Conservation (phyloP, 2,797 vertebrate species). For the Leptoclinus maculatus region DNA sequence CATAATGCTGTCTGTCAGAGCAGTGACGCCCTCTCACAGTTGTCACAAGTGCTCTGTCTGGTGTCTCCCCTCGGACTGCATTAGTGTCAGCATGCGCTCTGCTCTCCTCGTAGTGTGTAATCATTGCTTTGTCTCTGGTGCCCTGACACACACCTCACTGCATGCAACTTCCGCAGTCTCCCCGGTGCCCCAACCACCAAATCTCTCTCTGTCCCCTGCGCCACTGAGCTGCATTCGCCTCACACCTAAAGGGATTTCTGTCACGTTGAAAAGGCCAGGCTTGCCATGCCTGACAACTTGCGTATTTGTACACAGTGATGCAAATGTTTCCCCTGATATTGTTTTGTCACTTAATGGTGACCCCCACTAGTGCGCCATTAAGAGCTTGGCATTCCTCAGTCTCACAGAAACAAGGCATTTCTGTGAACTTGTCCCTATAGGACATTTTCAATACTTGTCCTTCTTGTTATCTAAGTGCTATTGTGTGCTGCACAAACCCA, state of each 20-base stretch:
- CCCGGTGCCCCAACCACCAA: slow-evolving; percentile 63
- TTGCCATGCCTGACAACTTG: slow-evolving; percentile 85
- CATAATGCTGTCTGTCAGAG: slow-evolving; percentile 72
- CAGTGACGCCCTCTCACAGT: slow-evolving; percentile 79
- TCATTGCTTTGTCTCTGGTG: slow-evolving; percentile 81
- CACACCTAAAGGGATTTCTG: slow-evolving; percentile 84
- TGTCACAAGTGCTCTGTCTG: slow-evolving; percentile 80
- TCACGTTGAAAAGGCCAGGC: slow-evolving; percentile 79
- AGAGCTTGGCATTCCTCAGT: slow-evolving; percentile 63
- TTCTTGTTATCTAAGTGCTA: slow-evolving; percentile 77
- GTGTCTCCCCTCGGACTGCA: slow-evolving; percentile 81
- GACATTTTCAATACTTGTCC: slow-evolving; percentile 79
- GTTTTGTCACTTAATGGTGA: slow-evolving; percentile 82
- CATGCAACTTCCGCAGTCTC: slow-evolving; percentile 80
- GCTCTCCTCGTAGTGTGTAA: slow-evolving; percentile 80
- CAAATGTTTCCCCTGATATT: slow-evolving; percentile 82
- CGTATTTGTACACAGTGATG: slow-evolving; percentile 78
- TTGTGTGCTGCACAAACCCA: slow-evolving; percentile 79
- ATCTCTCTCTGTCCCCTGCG: slow-evolving; percentile 74
- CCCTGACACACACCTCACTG: slow-evolving; percentile 84
- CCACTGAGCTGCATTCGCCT: slow-evolving; percentile 77
- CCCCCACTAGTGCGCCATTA: slow-evolving; percentile 75
- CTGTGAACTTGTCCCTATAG: slow-evolving; percentile 70
- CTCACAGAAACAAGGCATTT: slow-evolving; percentile 68
- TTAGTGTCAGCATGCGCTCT: slow-evolving; percentile 80